Base-by-base conservation (phyloP, 1,140 invertebrate species). In the Melanaphis sacchari region DNA sequence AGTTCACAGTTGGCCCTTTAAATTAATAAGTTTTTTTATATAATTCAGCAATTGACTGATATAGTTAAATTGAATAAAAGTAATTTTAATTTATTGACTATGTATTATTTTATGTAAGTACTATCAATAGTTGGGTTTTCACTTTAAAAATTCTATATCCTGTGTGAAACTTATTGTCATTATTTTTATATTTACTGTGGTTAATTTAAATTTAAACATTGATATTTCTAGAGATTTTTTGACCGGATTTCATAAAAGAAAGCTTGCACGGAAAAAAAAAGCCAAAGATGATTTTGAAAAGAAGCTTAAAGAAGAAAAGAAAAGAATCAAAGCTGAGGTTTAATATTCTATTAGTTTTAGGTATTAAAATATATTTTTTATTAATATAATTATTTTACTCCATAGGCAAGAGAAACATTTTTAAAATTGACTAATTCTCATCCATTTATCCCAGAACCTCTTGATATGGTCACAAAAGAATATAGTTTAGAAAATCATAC, bases 201-300 rank as follows among this genome's bases (percentile, higher is more conserved):
- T 43, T 43, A 15, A 76, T 40, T 38, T 40, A 66, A 59, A 31
- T 8, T 66, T 41, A 66, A 54, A 41, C 22, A 22, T 49, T 54
- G 26, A 87, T 18, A 93, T 81, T 94, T 94, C 21, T 94, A 97
- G 97, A 95, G 97, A 97, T 76, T 98, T 97, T 95, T 95, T 98
- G 54, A 96, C 96, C 93, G 97, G 97, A 15, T 98, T 98, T 95
- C 97, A 96, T 82, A 97, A 97, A 95, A 95, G 97, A 94, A 98
- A 98, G 95, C 94, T 97, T 38, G 96, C 97, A 95, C 95, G 97
- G 93, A 96, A 96, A 94, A 96, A 97, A 94, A 96, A 97, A 94
- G 97, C 97, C 2, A 96, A 97, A 94, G 96, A 97, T 94, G 96
- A 97, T 94, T 95, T 97, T 43, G 96, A 97, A 94, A 95, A 96